A percentile compares a stretch with the other conserved stretches of the same genome.
Conservation (phyloP, 2,888 invertebrate species). For the Epicampocera succincta region DNA sequence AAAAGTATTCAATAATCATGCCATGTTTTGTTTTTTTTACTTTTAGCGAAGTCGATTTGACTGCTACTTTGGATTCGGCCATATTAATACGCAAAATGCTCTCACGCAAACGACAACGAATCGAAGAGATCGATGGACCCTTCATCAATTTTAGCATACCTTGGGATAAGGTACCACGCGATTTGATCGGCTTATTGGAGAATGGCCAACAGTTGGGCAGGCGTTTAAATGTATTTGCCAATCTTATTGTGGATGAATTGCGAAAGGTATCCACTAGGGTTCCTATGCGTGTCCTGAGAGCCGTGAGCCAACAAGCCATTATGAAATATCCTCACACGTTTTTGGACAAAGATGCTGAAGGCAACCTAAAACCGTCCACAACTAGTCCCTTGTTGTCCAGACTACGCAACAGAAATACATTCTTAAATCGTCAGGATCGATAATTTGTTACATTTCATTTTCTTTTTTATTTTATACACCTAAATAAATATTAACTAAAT, state of each 20-base stretch:
- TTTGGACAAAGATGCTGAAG: slow-evolving; percentile 51
- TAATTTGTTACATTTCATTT: too few relatives aligned
- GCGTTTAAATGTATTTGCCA: slow-evolving; percentile 57
- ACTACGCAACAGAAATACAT: slow-evolving; percentile 58
- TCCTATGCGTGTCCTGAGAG: slow-evolving; percentile 55
- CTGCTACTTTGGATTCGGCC: neutral
- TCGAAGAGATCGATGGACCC: slow-evolving; percentile 17
- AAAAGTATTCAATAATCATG: too few relatives aligned
- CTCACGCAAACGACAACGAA: neutral
- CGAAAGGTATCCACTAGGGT: slow-evolving; percentile 49
- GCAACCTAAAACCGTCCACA: slow-evolving; percentile 40
- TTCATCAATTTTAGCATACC: slow-evolving; percentile 61
- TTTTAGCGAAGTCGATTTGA: slow-evolving; percentile 11
- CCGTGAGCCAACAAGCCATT: slow-evolving; percentile 52
- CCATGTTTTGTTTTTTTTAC: too few relatives aligned
- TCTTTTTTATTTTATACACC: neutral
- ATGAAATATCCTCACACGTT: slow-evolving; percentile 61
- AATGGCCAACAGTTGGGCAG: slow-evolving; percentile 47
- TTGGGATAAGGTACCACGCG: slow-evolving; percentile 62
- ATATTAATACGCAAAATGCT: neutral
- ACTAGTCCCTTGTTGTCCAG: slow-evolving; percentile 35
- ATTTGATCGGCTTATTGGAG: slow-evolving; percentile 36
- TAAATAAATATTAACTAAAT: too few relatives aligned
- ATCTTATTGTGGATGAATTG: slow-evolving; percentile 65
- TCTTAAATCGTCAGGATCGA: slow-evolving; percentile 46